Evolutionary conservation across 2,113 vertebrate genomes (phyloP).

Genomic region (Egretta garzetta): DNA sequence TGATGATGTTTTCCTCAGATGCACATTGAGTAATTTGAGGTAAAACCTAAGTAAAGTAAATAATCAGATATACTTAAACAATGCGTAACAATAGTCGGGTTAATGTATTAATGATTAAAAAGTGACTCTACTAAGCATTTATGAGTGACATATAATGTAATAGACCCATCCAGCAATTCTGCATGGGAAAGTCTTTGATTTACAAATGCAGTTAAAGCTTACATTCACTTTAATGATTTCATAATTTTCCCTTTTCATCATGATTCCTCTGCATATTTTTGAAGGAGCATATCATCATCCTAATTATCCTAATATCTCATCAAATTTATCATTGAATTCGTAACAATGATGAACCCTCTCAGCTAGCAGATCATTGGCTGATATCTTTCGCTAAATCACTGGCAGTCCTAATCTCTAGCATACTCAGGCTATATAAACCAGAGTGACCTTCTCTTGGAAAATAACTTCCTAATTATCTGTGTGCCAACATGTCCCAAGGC

Average conservation of each 20-base stretch:
- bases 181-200: conserved; percentile 2
- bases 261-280: not conserved
- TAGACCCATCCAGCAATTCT: not conserved
- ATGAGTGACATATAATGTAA: not conserved
- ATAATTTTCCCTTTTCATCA: not conserved
- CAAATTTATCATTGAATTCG: not conserved
- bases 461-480: not conserved
- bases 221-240: not conserved
- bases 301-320: conserved; percentile 2
- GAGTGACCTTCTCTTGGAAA: not conserved
- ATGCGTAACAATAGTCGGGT: not conserved
- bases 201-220: conserved; percentile 8
- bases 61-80: not conserved
- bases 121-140: not conserved
- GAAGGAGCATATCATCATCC: not conserved
- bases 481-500: not conserved
- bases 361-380: not conserved
- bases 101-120: not conserved
- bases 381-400: not conserved
- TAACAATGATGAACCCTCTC: not conserved
- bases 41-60: conserved; percentile 9
- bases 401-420: not conserved
- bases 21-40: not conserved
- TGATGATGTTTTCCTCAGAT: not conserved
- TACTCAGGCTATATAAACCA: not conserved